Conservation (phyloP, 1,140 invertebrate species). For the Diabrotica undecimpunctata region DNA sequence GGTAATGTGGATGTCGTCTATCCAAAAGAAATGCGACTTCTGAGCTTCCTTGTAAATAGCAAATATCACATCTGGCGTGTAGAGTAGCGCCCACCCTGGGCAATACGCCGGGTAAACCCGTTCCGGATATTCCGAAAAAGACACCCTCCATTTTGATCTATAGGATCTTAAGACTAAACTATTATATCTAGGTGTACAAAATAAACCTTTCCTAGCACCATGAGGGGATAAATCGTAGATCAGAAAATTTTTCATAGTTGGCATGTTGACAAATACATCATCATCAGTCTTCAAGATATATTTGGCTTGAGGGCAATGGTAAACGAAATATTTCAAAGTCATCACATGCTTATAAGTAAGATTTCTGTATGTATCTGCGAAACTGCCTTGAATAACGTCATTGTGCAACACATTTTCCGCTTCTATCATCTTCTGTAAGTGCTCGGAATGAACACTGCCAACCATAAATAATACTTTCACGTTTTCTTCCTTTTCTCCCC, state of each 20-base stretch:
- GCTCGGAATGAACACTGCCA: conserved; percentile 53
- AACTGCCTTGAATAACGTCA: conserved; percentile 77
- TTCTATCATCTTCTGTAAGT: conserved; percentile 51
- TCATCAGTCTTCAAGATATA: conserved; percentile 78
- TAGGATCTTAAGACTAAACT: conserved; percentile 58
- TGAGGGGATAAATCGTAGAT: conserved; percentile 53
- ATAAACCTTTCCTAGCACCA: conserved; percentile 57
- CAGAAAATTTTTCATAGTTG: conserved; percentile 62
- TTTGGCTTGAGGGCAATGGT: conserved; percentile 64
- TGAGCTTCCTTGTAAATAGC: conserved; percentile 63
- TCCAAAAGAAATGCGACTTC: conserved; percentile 72
- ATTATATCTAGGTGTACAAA: conserved; percentile 53
- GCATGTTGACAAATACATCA: conserved; percentile 73
- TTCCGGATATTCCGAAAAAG: conserved; percentile 61
- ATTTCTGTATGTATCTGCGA: conserved; percentile 76
- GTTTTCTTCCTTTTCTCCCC: conserved; percentile 53
- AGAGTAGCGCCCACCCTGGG: conserved; percentile 71
- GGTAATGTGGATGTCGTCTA: conserved; percentile 80
- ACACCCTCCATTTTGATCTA: conserved; percentile 76
- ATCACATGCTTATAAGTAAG: conserved; percentile 85
- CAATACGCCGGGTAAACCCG: conserved; percentile 65
- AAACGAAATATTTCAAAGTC: conserved; percentile 75
- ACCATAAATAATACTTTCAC: conserved; percentile 65
- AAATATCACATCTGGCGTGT: conserved; percentile 67
- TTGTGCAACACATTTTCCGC: conserved; percentile 58